A percentile compares a stretch with the other conserved stretches of the same genome.
Evolutionary conservation across 2,113 vertebrate species (phyloP).

Genomic region (Oryzias javanicus): DNA sequence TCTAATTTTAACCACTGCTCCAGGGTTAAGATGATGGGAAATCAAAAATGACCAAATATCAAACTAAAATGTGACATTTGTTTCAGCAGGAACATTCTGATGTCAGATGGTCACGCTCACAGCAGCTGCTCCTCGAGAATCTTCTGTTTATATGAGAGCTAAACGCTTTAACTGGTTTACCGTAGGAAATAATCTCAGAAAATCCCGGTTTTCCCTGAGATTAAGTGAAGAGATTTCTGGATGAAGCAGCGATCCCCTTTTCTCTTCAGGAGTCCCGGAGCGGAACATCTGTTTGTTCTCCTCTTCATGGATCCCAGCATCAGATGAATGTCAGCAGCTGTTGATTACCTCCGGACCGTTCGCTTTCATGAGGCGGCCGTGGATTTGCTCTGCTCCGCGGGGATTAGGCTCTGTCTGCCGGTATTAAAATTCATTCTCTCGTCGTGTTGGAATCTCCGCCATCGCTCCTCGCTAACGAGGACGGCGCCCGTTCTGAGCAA

Average conservation of each 20-base stretch:
- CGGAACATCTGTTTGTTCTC: constrained; percentile 18
- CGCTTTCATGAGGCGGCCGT: constrained; percentile 43
- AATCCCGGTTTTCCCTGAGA: constrained; percentile 1
- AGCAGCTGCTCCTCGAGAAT: too few species aligned
- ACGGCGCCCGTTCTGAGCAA: constrained; percentile 23
- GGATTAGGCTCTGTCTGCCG: constrained; percentile 65
- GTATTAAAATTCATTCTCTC: constrained; percentile 72
- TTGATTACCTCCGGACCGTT: constrained; percentile 26
- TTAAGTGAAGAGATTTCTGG: too few species aligned
- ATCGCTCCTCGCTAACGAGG: constrained; percentile 44
- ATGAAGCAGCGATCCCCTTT: not conserved
- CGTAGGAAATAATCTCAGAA: not conserved
- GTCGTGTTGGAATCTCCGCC: constrained; percentile 40
- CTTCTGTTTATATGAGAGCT: too few species aligned
- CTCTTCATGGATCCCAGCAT: constrained; percentile 1
- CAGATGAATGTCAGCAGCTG: constrained; percentile 26
- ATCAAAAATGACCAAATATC: too few species aligned
- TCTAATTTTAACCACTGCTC: too few species aligned
- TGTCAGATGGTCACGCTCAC: too few species aligned
- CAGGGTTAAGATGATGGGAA: too few species aligned
- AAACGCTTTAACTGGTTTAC: too few species aligned
- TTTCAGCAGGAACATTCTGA: too few species aligned
- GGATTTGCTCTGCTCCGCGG: constrained; percentile 63
- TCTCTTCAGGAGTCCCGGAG: constrained; percentile 23
- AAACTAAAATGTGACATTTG: too few species aligned